Base-by-base conservation (phyloP, 2,113 vertebrate species). In the Lutjanus erythropterus region DNA sequence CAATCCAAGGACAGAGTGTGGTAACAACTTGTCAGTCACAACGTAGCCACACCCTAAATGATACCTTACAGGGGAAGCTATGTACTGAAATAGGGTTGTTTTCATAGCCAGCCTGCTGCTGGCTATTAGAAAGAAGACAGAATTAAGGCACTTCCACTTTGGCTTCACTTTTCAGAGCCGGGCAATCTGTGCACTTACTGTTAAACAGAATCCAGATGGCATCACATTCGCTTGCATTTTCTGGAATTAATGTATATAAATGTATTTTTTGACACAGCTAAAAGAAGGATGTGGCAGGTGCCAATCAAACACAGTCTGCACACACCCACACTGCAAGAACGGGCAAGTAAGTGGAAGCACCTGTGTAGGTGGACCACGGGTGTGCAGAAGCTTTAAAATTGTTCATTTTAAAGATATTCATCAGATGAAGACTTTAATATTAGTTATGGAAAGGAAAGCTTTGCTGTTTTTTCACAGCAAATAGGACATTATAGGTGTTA, bases 321-420 rank as follows among this genome's bases (percentile, higher is more conserved):
- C 16, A 39, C 5, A 0, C 31, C 65, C 42, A 31, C 56, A 39
- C 44, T 37, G 16, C 21, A 21, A 37, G 55, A 25, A 8, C 6
- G 31, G 39, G 23, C 15, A 19, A 11, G 16, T 29, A 42, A 37
- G 55, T 61, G 58, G 41, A 62, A 19, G 35, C 35, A 14, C 12
- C 58, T 64, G 37, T 64, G 47, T 64, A n/a, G 71, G 59, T 64
- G 58, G 71, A 49, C n/a, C 31, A 14, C 5, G 11, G 4, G 25
- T 5, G 25, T 47, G 16, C 60, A 64, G 29, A 18, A 29, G 19
- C 33, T 52, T 27, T 39, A 52, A 37, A 52, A 58, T 61, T 31
- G 7, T 41, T 71, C 7, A 46, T 64, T 56, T 27, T 8, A 6
- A 31, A 64, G 23, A 33, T 59, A 47, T 47, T 35, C 21, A 47